Percentiles rank a stretch among this genome's conserved stretches.
Conservation (phyloP, 2,888 invertebrate genomes). For the Hipparchia semele region DNA sequence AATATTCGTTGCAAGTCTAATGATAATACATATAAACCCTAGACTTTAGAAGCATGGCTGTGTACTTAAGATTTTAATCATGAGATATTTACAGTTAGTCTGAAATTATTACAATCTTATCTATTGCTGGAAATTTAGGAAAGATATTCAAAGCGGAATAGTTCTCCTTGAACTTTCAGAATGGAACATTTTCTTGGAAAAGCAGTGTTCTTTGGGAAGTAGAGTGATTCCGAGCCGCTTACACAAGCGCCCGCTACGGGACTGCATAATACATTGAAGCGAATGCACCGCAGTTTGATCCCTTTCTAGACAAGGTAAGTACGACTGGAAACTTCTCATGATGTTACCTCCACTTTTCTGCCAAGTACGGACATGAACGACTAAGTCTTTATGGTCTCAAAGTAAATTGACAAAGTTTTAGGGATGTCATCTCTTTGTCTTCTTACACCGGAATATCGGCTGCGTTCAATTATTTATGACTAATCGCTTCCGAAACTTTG, state of each 20-base stretch:
- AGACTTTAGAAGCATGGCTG: no score
- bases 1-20: no score
- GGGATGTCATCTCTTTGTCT: slow-evolving; percentile 74
- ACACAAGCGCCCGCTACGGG: slow-evolving; percentile 64
- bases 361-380: slow-evolving; percentile 69
- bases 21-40: no score
- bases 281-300: slow-evolving; percentile 82
- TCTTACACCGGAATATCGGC: slow-evolving; percentile 70
- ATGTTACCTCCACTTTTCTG: slow-evolving; percentile 74
- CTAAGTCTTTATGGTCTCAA: slow-evolving; percentile 72
- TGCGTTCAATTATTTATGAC: slow-evolving; percentile 74
- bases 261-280: slow-evolving; percentile 81
- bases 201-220: slow-evolving; percentile 62
- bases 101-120: slow-evolving; percentile 20
- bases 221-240: slow-evolving; percentile 77
- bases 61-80: not conserved
- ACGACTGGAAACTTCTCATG: slow-evolving; percentile 76
- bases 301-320: slow-evolving; percentile 80
- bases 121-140: slow-evolving; percentile 55
- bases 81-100: slow-evolving; percentile 8
- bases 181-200: slow-evolving; percentile 68
- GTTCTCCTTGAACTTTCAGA: slow-evolving; percentile 64
- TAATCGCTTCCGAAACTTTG: slow-evolving; percentile 66
- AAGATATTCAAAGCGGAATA: slow-evolving; percentile 63
- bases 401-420: slow-evolving; percentile 78